Evolutionary conservation across 2,113 vertebrate species (phyloP).

Genomic region (Phasianus colchicus): DNA sequence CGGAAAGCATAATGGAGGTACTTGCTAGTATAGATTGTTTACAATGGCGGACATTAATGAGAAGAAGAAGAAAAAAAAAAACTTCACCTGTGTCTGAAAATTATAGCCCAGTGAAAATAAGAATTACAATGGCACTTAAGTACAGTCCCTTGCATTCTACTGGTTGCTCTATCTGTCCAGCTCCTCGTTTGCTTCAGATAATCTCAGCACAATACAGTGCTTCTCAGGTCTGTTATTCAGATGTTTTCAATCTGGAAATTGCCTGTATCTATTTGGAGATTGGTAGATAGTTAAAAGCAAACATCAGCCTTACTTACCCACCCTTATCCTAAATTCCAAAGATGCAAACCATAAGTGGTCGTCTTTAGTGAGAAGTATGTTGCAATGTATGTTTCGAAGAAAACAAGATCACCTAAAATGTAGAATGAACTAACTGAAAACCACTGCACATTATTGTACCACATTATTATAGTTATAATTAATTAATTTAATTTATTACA

Average conservation of each 20-base stretch:
- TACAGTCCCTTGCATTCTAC: not conserved
- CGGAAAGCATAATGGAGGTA: slow-evolving; percentile 16
- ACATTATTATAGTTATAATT: not conserved
- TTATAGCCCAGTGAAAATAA: not conserved
- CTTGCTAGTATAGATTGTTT: slow-evolving; percentile 29
- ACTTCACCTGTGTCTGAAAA: not conserved
- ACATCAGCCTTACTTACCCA: not conserved
- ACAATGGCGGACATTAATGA: slow-evolving; percentile 31
- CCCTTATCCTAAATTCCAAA: not conserved
- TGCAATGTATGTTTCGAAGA: not conserved
- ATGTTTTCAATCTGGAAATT: not conserved
- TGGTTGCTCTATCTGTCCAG: not conserved
- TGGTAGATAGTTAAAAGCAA: not conserved
- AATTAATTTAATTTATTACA: not conserved
- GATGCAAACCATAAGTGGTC: not conserved
- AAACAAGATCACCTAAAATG: not conserved
- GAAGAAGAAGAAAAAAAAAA: slow-evolving; percentile 25
- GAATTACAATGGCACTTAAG: not conserved
- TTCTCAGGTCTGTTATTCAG: not conserved
- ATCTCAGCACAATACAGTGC: not conserved
- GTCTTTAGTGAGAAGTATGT: not conserved
- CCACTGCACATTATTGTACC: not conserved
- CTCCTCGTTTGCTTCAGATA: not conserved
- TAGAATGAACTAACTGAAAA: not conserved
- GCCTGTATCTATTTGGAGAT: not conserved